Evolutionary conservation across 2,888 invertebrate species (phyloP).

Genomic region (Seladonia tumulorum): DNA sequence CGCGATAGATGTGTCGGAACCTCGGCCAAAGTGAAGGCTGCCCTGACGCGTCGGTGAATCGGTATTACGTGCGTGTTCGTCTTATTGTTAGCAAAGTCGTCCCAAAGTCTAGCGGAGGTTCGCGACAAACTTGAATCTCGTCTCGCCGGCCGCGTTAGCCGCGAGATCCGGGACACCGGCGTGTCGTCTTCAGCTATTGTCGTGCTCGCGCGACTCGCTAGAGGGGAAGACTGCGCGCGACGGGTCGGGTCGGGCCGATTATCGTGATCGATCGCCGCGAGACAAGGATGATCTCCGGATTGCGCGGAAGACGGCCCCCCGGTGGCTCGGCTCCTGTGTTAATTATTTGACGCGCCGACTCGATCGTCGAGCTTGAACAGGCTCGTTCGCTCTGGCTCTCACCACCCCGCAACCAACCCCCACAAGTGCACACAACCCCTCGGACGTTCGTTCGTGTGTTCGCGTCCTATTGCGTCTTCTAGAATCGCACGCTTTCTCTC

Average conservation of each 20-base stretch:
- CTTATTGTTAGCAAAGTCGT: conserved; percentile 55
- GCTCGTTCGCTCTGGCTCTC: not conserved
- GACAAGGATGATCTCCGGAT: not conserved
- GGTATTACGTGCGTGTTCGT: conserved; percentile 15
- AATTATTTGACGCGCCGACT: conserved; percentile 4
- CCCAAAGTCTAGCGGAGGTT: conserved; percentile 83
- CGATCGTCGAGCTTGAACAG: not conserved
- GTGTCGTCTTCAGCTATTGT: conserved; percentile 1
- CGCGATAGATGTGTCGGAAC: conserved; percentile 77
- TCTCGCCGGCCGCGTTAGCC: conserved; percentile 12
- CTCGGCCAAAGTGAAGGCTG: conserved; percentile 83
- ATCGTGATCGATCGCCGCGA: not conserved
- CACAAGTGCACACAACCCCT: not conserved
- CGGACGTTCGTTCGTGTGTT: not conserved
- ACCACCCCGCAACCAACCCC: not conserved
- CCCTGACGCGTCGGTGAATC: conserved; percentile 48
- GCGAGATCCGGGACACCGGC: conserved; percentile 14
- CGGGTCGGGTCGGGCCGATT: conserved; percentile 11
- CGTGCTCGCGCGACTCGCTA: conserved; percentile 1
- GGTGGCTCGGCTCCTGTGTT: not conserved
- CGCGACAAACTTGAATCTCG: conserved; percentile 71
- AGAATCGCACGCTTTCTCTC: no score
- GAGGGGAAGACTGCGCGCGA: conserved; percentile 52
- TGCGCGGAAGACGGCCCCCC: conserved; percentile 20
- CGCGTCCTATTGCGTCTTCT: not conserved